Percentiles rank a stretch among this genome's conserved stretches.
Evolutionary conservation across 2,888 invertebrate species (phyloP).

Genomic region (Volucella bombylans): DNA sequence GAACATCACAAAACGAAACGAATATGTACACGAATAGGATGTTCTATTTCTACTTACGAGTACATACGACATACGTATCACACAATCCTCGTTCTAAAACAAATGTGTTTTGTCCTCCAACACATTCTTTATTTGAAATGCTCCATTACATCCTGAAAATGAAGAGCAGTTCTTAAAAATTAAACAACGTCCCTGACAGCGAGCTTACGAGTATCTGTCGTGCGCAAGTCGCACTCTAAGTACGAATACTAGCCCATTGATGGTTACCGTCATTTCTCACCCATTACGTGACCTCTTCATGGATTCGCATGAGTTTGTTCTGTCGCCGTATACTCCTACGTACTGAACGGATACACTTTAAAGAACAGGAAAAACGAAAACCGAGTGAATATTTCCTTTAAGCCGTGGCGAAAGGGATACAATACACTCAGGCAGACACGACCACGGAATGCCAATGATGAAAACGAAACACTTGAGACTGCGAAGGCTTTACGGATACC

Average conservation of each 20-base stretch:
- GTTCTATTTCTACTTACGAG: not conserved
- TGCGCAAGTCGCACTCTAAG: constrained; percentile 2
- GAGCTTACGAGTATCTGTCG: not conserved
- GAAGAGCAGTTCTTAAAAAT: constrained; percentile 25
- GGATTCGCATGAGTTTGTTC: constrained; percentile 10
- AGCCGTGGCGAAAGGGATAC: not conserved
- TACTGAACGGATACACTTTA: constrained; percentile 4
- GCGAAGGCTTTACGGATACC: too few species aligned
- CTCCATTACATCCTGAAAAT: constrained; percentile 1
- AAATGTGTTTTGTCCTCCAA: not conserved
- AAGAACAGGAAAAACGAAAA: not conserved
- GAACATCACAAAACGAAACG: constrained; percentile 1
- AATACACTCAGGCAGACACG: constrained; percentile 14
- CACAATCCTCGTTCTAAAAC: not conserved
- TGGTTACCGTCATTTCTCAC: constrained; percentile 50
- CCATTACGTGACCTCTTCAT: constrained; percentile 66
- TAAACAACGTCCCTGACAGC: constrained; percentile 15
- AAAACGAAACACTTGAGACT: constrained; percentile 48
- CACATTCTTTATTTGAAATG: not conserved
- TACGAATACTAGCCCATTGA: not conserved
- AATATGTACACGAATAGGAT: constrained; percentile 4
- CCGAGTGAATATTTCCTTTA: constrained; percentile 14
- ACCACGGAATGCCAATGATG: constrained; percentile 35
- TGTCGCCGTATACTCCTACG: too few species aligned
- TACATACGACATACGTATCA: not conserved